phyloP scores from a whole-genome alignment of 2,797 vertebrate species.

The Harpagifer antarcticus region DNA sequence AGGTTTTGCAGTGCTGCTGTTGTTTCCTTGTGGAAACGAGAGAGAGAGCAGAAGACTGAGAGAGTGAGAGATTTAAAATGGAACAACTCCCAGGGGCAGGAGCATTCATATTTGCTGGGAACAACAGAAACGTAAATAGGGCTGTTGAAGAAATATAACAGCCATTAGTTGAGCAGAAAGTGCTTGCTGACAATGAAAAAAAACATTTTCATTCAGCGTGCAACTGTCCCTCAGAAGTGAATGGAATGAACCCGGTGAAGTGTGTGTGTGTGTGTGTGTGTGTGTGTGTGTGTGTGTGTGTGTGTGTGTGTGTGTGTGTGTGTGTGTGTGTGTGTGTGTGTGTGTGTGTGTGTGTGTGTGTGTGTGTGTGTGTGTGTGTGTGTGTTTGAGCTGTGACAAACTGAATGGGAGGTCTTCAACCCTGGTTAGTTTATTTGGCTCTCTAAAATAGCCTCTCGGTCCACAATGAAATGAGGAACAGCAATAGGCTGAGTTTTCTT shows the following conservation, averaged over 20 bases:
- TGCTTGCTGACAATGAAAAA: slow-evolving; percentile 54
- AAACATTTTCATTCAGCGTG: slow-evolving; percentile 42
- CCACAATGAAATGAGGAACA: slow-evolving; percentile 23
- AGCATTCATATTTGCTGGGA: slow-evolving; percentile 57
- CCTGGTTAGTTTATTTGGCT: slow-evolving; percentile 35
- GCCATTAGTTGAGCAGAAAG: slow-evolving; percentile 57
- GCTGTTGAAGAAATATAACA: slow-evolving; percentile 71
- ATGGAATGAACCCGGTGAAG: slow-evolving; percentile 29
- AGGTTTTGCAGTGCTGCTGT: slow-evolving; percentile 19
- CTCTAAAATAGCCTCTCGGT: slow-evolving; percentile 35
- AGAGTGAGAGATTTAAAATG: slow-evolving; percentile 68
- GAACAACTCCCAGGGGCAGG: slow-evolving; percentile 73
- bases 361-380: background rate
- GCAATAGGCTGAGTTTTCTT: slow-evolving; percentile 24
- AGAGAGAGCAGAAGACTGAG: slow-evolving; percentile 37
- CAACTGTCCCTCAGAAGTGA: slow-evolving; percentile 28
- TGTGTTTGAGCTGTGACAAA: slow-evolving; percentile 23
- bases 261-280: background rate
- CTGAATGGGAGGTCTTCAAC: slow-evolving; percentile 26
- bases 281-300: background rate
- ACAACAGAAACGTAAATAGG: slow-evolving; percentile 59
- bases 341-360: background rate
- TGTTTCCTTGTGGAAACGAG: slow-evolving; percentile 39
- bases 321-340: too few relatives aligned
- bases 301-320: too few relatives aligned